Evolutionary conservation across 1,140 invertebrate species (phyloP).

Genomic region (Drosophila navojoa): DNA sequence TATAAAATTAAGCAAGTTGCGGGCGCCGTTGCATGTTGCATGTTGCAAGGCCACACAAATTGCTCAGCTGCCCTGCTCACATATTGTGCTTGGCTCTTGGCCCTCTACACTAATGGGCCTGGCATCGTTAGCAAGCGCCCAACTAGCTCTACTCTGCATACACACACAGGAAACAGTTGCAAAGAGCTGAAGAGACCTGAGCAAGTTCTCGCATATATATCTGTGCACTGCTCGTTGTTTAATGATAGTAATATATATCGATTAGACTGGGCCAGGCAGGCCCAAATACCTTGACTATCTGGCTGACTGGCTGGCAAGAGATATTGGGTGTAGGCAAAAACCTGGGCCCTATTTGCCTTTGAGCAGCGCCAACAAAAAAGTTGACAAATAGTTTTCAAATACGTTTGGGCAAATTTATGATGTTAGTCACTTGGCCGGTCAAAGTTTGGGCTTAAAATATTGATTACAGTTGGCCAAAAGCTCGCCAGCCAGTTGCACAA

Average conservation of each 20-base stretch:
- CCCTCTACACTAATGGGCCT: conserved; percentile 40
- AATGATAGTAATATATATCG: conserved; percentile 76
- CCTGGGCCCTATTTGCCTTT: conserved; percentile 10
- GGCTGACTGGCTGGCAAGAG: background rate
- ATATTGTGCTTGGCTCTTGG: conserved; percentile 57
- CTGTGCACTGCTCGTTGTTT: conserved; percentile 37
- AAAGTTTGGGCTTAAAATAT: conserved; percentile 41
- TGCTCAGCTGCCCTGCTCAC: conserved; percentile 34
- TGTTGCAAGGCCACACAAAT: conserved; percentile 19
- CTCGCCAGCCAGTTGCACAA: conserved; percentile 18
- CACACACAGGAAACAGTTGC: conserved; percentile 2
- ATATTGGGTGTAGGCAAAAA: background rate
- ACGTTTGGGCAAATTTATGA: conserved; percentile 69
- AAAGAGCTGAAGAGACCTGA: background rate
- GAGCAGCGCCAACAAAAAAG: conserved; percentile 24
- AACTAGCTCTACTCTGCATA: conserved; percentile 7
- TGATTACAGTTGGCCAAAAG: conserved; percentile 42
- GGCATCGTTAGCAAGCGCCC: conserved; percentile 5
- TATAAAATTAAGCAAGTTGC: conserved; percentile 77
- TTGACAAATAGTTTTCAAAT: conserved; percentile 61
- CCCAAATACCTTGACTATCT: background rate
- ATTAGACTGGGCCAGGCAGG: conserved; percentile 51
- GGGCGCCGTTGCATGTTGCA: conserved; percentile 24
- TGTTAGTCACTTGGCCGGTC: conserved; percentile 45
- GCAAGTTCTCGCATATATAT: conserved; percentile 66